A percentile compares a stretch with the other conserved stretches of the same genome.
phyloP scores from a whole-genome alignment of 2,888 invertebrate genomes.

The Rosalia funebris region DNA sequence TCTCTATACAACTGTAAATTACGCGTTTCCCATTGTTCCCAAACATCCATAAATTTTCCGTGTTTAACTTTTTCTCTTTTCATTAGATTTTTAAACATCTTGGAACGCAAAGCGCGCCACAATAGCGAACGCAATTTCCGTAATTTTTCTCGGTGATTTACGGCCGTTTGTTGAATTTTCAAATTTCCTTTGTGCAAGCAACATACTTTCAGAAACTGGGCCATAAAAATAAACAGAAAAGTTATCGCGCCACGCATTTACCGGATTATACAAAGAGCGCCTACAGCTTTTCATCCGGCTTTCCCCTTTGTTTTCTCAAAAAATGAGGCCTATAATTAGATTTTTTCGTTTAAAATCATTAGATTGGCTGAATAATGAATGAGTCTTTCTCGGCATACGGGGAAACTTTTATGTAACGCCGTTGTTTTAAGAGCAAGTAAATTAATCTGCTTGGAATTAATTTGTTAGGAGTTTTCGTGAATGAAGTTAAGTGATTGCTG shows the following conservation, averaged over 20 bases:
- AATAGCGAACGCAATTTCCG: background rate
- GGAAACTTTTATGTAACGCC: background rate
- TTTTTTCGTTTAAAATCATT: background rate
- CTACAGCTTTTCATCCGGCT: background rate
- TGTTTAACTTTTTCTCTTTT: too few relatives aligned
- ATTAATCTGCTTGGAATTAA: conserved; percentile 2
- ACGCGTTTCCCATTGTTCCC: too few relatives aligned
- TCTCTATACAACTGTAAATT: too few relatives aligned
- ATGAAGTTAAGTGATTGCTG: background rate
- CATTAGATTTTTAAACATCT: background rate
- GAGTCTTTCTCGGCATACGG: background rate
- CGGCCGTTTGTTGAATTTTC: background rate
- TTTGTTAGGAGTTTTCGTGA: background rate
- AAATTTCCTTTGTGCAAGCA: conserved; percentile 5
- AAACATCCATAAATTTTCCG: too few relatives aligned
- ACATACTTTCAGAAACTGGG: background rate
- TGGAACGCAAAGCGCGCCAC: background rate
- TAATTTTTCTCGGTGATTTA: conserved; percentile 2
- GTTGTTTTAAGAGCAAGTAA: too few relatives aligned
- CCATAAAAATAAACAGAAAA: background rate
- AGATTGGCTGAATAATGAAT: conserved; percentile 2
- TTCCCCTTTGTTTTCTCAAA: background rate
- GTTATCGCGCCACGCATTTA: background rate
- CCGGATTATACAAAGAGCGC: background rate
- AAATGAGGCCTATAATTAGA: background rate